phyloP scores from a whole-genome alignment of 2,797 vertebrate species.

The Micropoecilia bifurca region DNA sequence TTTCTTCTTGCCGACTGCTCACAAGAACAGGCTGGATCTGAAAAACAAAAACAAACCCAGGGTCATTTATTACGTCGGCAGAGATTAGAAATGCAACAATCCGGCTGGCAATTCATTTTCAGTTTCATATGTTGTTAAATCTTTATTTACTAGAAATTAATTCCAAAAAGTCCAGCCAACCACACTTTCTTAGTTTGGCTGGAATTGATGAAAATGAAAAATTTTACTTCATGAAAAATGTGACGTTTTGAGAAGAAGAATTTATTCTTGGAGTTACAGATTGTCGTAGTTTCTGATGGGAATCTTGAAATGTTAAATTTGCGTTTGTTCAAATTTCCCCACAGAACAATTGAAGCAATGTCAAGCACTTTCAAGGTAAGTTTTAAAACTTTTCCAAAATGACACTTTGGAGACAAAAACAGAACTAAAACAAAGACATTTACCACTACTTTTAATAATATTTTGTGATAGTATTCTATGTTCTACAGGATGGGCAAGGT shows the following conservation, averaged over 20 bases:
- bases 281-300: neutral
- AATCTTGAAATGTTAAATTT: neutral
- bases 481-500: too few species aligned
- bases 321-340: too few species aligned
- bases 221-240: neutral
- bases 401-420: too few species aligned
- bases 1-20: conserved; percentile 40
- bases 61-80: neutral
- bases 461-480: too few species aligned
- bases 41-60: conserved; percentile 7
- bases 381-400: too few species aligned
- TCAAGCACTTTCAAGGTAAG: too few species aligned
- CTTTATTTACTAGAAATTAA: neutral
- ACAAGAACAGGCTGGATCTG: conserved; percentile 60
- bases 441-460: too few species aligned
- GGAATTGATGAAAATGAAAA: neutral
- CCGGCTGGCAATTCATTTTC: neutral
- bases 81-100: neutral
- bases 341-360: too few species aligned
- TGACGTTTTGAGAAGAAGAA: neutral
- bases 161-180: neutral
- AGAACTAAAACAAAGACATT: too few species aligned
- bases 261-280: neutral
- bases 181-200: neutral
- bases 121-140: neutral